A percentile compares a stretch with the other conserved stretches of the same genome.
Evolutionary conservation across 2,888 invertebrate species (phyloP).

Genomic region (Odontothrips loti): DNA sequence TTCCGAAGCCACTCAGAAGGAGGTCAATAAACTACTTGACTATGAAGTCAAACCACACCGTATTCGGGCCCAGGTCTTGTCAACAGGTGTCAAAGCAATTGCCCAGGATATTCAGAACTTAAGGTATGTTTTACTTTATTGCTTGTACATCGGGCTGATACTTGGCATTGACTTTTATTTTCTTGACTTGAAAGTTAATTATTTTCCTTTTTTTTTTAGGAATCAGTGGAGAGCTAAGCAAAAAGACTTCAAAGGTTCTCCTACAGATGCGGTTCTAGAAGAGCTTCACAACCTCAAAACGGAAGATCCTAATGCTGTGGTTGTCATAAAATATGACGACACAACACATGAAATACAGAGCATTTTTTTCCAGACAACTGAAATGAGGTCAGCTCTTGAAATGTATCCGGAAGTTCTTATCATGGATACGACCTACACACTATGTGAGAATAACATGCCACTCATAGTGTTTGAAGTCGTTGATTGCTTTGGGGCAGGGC

Average conservation of each 20-base stretch:
- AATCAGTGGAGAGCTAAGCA: neutral
- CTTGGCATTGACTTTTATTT: neutral
- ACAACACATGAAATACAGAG: neutral
- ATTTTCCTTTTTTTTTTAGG: neutral
- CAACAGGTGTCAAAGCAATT: neutral
- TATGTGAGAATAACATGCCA: neutral
- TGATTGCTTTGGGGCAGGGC: neutral
- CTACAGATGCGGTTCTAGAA: neutral
- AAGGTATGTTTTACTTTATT: neutral
- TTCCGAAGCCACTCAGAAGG: neutral
- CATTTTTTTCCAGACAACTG: neutral
- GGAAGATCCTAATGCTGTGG: neutral
- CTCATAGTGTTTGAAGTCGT: neutral
- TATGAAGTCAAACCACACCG: neutral
- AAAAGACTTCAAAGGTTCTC: neutral
- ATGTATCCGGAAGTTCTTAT: neutral
- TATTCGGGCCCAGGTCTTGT: neutral
- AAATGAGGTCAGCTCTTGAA: neutral
- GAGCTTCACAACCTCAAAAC: neutral
- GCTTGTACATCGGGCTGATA: neutral
- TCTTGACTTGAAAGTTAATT: neutral
- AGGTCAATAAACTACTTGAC: neutral
- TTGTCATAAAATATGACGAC: neutral
- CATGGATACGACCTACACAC: neutral
- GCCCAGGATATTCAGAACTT: neutral